phyloP scores from a whole-genome alignment of 2,888 invertebrate genomes.

The Catocala nupta region DNA sequence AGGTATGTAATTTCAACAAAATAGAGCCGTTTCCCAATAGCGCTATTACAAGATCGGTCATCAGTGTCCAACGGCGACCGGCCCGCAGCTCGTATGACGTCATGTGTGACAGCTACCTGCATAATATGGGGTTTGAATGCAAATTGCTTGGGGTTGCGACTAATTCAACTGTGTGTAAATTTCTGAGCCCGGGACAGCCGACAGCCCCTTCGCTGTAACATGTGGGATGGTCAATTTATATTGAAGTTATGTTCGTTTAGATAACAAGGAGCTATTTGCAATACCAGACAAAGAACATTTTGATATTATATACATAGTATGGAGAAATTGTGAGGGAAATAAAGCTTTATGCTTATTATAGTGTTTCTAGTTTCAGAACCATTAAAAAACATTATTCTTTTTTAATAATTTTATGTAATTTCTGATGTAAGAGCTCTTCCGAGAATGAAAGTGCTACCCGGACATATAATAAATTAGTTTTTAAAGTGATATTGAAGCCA shows the following conservation, averaged over 20 bases:
- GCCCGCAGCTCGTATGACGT: constrained; percentile 23
- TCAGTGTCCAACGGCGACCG: constrained; percentile 3
- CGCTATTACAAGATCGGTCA: constrained; percentile 5
- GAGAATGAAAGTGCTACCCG: too few relatives aligned
- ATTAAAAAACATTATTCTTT: too few relatives aligned
- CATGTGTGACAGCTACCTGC: constrained; percentile 37
- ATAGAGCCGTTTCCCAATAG: constrained; percentile 4
- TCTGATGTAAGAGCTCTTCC: too few relatives aligned
- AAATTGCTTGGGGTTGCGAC: constrained; percentile 44
- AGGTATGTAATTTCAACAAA: neutral
- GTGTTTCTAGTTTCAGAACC: too few relatives aligned
- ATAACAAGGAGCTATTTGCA: neutral
- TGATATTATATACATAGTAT: too few relatives aligned
- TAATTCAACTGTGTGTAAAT: constrained; percentile 55
- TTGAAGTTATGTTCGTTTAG: constrained; percentile 15
- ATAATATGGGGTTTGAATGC: constrained; percentile 47
- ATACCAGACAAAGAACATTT: too few relatives aligned
- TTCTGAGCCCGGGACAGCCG: constrained; percentile 36
- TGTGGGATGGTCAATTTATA: constrained; percentile 14
- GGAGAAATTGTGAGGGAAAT: too few relatives aligned
- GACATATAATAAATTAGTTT: too few relatives aligned
- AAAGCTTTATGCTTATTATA: too few relatives aligned
- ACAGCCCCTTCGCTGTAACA: constrained; percentile 28
- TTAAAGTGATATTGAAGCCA: too few relatives aligned
- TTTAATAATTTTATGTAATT: too few relatives aligned